Evolutionary conservation across 2,797 vertebrate genomes (phyloP).

Genomic region (Pipistrellus nathusii): DNA sequence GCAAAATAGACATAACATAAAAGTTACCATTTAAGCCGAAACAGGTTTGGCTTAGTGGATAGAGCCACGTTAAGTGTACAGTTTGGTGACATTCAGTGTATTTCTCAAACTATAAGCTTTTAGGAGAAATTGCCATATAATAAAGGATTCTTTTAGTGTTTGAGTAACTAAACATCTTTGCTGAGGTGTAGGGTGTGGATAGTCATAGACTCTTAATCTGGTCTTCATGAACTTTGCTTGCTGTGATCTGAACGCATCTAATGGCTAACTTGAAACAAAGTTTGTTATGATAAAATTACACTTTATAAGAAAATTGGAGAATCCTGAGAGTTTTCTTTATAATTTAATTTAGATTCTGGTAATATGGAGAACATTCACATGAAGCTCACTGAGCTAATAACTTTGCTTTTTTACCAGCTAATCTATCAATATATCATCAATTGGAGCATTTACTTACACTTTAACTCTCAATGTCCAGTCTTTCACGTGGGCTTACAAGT

Average conservation of each 20-base stretch:
- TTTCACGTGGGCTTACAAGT: background rate
- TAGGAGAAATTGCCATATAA: background rate
- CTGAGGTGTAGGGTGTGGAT: background rate
- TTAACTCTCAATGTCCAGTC: background rate
- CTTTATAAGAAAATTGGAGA: background rate
- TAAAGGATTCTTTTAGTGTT: background rate
- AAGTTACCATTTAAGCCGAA: too few species aligned
- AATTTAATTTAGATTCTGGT: conserved; percentile 16
- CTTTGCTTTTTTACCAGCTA: background rate
- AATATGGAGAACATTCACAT: background rate
- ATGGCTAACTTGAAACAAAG: background rate
- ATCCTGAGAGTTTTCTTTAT: background rate
- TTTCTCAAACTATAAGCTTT: background rate
- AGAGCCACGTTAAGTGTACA: background rate
- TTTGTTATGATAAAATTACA: background rate
- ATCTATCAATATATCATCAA: background rate
- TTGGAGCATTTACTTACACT: background rate
- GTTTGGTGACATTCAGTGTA: background rate
- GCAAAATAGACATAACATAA: background rate
- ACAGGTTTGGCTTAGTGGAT: too few species aligned
- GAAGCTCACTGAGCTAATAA: background rate
- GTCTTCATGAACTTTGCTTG: background rate
- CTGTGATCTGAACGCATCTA: background rate
- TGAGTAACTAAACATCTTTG: background rate
- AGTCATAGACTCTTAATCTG: background rate